Base-by-base conservation (phyloP, 35 echinoderm and acorn worm genomes). In the Diadema setosum region DNA sequence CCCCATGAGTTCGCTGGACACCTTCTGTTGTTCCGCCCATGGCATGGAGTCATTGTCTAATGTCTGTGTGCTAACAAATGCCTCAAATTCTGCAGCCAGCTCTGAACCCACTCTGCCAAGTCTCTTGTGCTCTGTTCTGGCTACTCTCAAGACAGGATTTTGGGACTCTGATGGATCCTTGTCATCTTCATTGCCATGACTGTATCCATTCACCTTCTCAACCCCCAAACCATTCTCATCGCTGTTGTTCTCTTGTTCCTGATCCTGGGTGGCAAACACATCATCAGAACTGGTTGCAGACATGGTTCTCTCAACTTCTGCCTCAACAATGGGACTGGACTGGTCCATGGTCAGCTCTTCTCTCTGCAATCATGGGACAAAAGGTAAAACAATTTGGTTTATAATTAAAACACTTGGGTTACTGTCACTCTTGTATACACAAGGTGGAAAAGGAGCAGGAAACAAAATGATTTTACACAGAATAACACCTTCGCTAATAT, bases 31-130 rank as follows among this genome's bases (percentile, higher is more conserved):
- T 41, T 78, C 37, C 2, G 44, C 40, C 73, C 73, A 78, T 7
- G 73, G 73, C 29, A 78, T 21, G 21, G 73, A 39, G 44, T 78
- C 73, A 27, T 34, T 87, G 17, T 24, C 85, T 24, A 40, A 74
- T 34, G 84, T 87, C 64, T 44, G 80, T 67, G 88, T 67, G 46
- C 81, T 83, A 39, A 81, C 80, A 75, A 70, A 90, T 4, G 80
- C 88, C 55, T 90, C 88, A 27, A 83, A 74, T 61, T 90, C 80
- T 20, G 63, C 61, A 30, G 63, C 88, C n/a, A 90, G 80, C 21
- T 90, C 88, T 2, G 88, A 90, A 16, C 88, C 80, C 23, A 67
- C 88, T 26, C 80, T 36, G 37, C 88, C 81, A 39, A 78, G 73
- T 78, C 73, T 42, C 73, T 78, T 78, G 44, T 78, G 73, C 24